Base-by-base conservation (phyloP, 2,113 vertebrate species). In the Chaetops frenatus region DNA sequence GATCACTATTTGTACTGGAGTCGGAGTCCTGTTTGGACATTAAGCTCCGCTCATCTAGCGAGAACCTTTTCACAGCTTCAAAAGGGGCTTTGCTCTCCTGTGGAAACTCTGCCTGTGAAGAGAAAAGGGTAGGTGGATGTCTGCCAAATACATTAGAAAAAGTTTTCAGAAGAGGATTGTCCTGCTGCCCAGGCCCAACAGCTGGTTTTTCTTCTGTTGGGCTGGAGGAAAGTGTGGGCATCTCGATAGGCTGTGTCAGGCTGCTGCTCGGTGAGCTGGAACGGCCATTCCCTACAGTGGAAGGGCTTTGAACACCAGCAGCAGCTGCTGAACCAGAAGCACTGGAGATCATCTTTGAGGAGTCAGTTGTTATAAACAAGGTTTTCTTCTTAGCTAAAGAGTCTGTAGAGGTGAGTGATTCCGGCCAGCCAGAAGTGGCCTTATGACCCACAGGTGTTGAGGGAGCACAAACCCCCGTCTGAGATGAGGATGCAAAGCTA, bases 1-100 rank as follows among this genome's bases (percentile, higher is more conserved):
- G 97, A 97, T 99, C 99, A 51, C 99, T 99, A 97, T 99, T 99
- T 91, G 98, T 98, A 95, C 99, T 99, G 61, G 99, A 99, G 94
- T 99, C 99, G 0, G 99, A 99, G 96, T 99, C 99, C 45, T 98
- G 98, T 96, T 99, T 99, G 44, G 98, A 98, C 4, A 97, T 98
- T 80, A 99, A 98, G 90, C 98, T 98, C 78, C 99, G 98, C 73
- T 99, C 99, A 96, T 99, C 99, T 92, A 99, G 96, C 17, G 98
- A 97, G 97, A 99, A 99, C 96, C 99, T 99, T 97, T 99, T 99
- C 79, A 99, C 98, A 96, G 96, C 97, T 97, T 99, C 98, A 97
- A 99, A 99, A 67, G 98, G 97, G 73, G 98, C 96, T 90, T 98
- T 98, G 65, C 86, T 97, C 48, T 98, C 98, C 90, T 98, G 98